These are phyloP conservation scores for Amphiduros pacificus DNA, from an alignment of 2,888 invertebrate genomes.

Conservation along the genomic window DNA sequence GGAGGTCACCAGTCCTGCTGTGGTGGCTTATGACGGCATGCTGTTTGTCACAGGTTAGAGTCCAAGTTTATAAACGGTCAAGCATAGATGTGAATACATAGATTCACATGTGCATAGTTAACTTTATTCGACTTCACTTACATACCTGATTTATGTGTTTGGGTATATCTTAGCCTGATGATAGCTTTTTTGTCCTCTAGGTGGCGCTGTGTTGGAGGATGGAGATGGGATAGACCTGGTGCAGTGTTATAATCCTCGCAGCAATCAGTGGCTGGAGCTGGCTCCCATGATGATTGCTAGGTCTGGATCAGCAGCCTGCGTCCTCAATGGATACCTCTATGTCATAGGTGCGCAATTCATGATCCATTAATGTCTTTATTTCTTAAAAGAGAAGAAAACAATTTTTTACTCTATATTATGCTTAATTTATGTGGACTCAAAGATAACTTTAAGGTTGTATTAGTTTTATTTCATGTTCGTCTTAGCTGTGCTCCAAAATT, in stretches of 20 bases:
- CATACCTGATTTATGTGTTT: background rate
- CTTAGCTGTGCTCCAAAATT: too few relatives aligned
- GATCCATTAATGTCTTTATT: too few relatives aligned
- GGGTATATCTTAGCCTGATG: background rate
- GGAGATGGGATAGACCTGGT: conserved; percentile 63
- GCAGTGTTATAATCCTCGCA: conserved; percentile 60
- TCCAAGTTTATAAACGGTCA: background rate
- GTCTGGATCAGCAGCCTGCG: conserved; percentile 63
- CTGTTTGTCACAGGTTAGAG: conserved; percentile 61
- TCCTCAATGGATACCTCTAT: conserved; percentile 61
- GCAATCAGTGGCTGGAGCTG: conserved; percentile 61
- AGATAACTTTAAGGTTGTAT: too few relatives aligned
- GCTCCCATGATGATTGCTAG: conserved; percentile 62
- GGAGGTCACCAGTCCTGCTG: conserved; percentile 62
- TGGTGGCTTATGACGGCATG: conserved; percentile 60
- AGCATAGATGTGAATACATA: background rate
- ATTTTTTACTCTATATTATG: too few relatives aligned
- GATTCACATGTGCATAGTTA: background rate
- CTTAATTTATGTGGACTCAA: too few relatives aligned
- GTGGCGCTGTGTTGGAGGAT: conserved; percentile 63
- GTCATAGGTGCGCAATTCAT: conserved; percentile 62
- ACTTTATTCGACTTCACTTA: background rate
- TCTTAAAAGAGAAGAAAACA: too few relatives aligned
- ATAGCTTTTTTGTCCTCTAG: conserved; percentile 34
- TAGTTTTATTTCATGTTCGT: too few relatives aligned